Conservation (phyloP, 2,113 vertebrate genomes). For the Noturus placidus region DNA sequence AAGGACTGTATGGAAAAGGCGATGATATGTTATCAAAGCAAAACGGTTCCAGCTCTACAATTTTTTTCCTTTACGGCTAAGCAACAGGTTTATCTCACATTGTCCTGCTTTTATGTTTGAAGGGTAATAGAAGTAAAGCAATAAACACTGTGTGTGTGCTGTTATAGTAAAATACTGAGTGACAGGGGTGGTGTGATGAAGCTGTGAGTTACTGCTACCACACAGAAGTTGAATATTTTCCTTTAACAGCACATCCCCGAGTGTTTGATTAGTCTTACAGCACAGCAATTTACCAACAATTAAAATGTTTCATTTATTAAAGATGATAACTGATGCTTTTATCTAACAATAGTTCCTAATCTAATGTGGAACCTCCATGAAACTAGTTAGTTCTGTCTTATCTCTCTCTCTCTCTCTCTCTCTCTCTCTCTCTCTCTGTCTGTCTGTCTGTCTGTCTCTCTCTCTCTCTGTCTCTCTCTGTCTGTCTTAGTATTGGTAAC, state of each 20-base stretch:
- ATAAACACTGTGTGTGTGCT: background rate
- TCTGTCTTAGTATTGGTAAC: too few species aligned
- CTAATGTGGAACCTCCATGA: background rate
- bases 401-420: background rate
- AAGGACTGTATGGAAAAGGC: background rate
- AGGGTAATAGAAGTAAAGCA: conserved; percentile 5
- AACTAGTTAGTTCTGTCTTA: background rate
- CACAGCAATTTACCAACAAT: background rate
- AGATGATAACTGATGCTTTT: background rate
- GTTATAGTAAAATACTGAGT: background rate
- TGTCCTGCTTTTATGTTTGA: background rate
- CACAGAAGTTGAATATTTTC: background rate
- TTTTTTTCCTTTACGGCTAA: conserved; percentile 3
- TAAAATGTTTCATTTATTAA: background rate
- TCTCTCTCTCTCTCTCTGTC: background rate
- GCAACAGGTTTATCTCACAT: background rate
- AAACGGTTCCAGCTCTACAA: background rate
- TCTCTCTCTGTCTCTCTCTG: too few species aligned
- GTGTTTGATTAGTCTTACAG: background rate
- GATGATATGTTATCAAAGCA: conserved; percentile 22
- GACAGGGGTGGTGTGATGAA: background rate
- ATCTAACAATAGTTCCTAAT: background rate
- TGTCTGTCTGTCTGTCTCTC: background rate
- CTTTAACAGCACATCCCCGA: background rate
- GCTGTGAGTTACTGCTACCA: background rate